Conservation (phyloP, 2,888 invertebrate genomes). For the Caenorhabditis virilis region DNA sequence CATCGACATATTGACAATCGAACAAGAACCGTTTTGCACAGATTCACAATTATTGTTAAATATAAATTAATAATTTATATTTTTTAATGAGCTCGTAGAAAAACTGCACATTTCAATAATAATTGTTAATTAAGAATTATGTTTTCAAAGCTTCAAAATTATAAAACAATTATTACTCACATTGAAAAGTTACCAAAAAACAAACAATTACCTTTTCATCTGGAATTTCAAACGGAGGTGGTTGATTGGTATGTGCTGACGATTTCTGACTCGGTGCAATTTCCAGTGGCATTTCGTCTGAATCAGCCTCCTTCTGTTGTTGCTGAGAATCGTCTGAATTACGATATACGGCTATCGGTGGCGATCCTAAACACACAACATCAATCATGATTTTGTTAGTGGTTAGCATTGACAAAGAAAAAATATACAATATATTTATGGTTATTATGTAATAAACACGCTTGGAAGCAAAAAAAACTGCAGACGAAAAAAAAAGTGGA, state of each 20-base stretch:
- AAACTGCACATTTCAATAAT: too few species aligned
- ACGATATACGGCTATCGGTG: constrained; percentile 13
- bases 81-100: too few species aligned
- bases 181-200: constrained; percentile 3
- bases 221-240: constrained; percentile 29
- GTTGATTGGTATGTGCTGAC: constrained; percentile 32
- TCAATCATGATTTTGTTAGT: background rate
- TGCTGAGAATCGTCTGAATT: background rate
- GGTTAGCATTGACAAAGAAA: background rate
- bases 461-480: too few species aligned
- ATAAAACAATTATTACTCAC: too few species aligned
- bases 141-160: too few species aligned
- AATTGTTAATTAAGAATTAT: too few species aligned
- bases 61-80: too few species aligned
- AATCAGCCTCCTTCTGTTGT: background rate
- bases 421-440: background rate
- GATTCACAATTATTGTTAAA: too few species aligned
- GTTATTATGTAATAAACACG: too few species aligned
- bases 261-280: constrained; percentile 40
- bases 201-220: constrained; percentile 4
- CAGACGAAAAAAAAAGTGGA: too few species aligned
- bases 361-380: constrained; percentile 29
- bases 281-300: constrained; percentile 26
- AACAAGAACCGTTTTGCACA: too few species aligned
- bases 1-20: too few species aligned